phyloP scores from a whole-genome alignment of 2,113 vertebrate species.

The Pituophis catenifer region DNA sequence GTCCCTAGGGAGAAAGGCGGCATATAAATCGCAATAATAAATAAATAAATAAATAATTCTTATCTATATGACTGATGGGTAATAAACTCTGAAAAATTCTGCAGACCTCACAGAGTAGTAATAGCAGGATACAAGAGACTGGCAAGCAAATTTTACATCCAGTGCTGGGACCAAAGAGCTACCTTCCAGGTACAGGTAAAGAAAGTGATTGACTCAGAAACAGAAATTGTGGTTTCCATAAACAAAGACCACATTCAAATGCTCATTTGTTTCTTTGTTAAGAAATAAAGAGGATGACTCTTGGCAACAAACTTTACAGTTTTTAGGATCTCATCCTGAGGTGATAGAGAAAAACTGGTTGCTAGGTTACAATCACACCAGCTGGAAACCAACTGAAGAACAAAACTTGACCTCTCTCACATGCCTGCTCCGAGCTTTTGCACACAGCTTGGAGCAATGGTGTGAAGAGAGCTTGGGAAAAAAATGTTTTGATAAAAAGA shows the following conservation, averaged over 20 bases:
- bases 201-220: not conserved
- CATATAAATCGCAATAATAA: no score
- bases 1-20: no score
- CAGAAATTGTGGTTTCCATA: not conserved
- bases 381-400: not conserved
- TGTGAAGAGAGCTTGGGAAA: not conserved
- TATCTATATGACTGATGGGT: not conserved
- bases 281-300: not conserved
- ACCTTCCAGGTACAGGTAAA: not conserved
- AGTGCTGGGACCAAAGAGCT: not conserved
- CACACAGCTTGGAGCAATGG: not conserved
- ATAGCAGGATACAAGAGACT: not conserved
- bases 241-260: no score
- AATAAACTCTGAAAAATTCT: not conserved
- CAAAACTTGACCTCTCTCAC: not conserved
- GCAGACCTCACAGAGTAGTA: not conserved
- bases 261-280: no score
- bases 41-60: no score
- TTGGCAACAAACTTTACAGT: not conserved
- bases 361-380: not conserved
- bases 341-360: not conserved
- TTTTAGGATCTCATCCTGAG: not conserved
- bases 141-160: not conserved
- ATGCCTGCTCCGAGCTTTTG: not conserved
- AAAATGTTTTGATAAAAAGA: not conserved